These are phyloP conservation scores for Rachycentron canadum DNA, from an alignment of 2,797 vertebrate genomes.

Conservation along the genomic window DNA sequence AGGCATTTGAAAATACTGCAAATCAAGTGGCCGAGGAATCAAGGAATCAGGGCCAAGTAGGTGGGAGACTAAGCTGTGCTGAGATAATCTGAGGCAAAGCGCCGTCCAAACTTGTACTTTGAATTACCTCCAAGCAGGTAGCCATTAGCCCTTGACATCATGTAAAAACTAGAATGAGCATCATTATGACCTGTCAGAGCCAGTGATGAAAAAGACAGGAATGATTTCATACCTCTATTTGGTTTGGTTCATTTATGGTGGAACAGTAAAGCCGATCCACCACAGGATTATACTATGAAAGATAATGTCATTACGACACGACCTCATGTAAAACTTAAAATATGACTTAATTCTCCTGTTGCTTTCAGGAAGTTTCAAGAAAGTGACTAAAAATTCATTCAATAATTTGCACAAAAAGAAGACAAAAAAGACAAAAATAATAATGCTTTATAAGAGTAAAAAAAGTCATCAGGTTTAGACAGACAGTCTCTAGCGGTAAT, in stretches of 20 bases:
- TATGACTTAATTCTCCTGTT: neutral
- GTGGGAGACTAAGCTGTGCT: neutral
- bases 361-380: neutral
- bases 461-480: too few relatives aligned
- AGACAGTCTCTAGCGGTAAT: neutral
- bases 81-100: slow-evolving; percentile 2
- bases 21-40: neutral
- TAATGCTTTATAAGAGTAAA: neutral
- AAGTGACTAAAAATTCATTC: neutral
- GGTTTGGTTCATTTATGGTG: neutral
- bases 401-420: too few relatives aligned
- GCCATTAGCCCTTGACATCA: slow-evolving; percentile 37
- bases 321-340: neutral
- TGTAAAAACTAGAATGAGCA: slow-evolving; percentile 39
- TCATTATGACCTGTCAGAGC: slow-evolving; percentile 41
- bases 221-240: neutral
- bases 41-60: neutral
- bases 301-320: neutral
- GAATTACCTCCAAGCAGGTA: slow-evolving; percentile 17
- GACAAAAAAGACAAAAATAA: too few relatives aligned
- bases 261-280: neutral
- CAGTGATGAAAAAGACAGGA: slow-evolving; percentile 17
- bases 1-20: neutral
- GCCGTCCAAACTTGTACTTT: slow-evolving; percentile 10
- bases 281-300: neutral